These are phyloP conservation scores for Hydroisotoma schaefferi DNA, from an alignment of 2,888 invertebrate species.

Conservation along the genomic window DNA sequence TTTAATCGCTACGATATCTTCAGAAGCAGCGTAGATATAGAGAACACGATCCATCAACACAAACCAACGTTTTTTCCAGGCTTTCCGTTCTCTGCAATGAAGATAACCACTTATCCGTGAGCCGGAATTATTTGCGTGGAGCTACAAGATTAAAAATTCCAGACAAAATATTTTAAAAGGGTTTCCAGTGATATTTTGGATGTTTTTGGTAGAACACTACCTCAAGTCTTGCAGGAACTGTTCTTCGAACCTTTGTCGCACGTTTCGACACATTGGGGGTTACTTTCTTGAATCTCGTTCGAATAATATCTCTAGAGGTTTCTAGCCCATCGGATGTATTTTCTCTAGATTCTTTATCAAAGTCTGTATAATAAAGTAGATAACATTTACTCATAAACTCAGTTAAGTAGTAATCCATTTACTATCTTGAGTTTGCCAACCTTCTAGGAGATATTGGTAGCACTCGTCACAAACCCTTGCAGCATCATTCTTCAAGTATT, in stretches of 20 bases:
- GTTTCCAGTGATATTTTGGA: not conserved
- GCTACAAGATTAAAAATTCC: constrained; percentile 50
- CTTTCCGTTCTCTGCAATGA: constrained; percentile 52
- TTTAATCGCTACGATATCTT: constrained; percentile 58
- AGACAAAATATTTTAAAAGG: constrained; percentile 7
- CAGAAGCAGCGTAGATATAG: constrained; percentile 57
- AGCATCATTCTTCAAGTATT: constrained; percentile 55
- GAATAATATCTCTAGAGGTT: constrained; percentile 44
- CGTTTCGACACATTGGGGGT: constrained; percentile 44
- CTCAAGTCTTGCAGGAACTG: constrained; percentile 51
- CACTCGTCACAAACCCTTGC: constrained; percentile 59
- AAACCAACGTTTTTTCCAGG: constrained; percentile 60
- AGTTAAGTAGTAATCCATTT: not conserved
- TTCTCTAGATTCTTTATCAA: constrained; percentile 47
- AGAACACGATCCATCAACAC: constrained; percentile 59
- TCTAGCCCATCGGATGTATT: constrained; percentile 42
- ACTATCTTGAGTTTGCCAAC: constrained; percentile 43
- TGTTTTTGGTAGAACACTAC: constrained; percentile 39
- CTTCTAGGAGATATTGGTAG: constrained; percentile 53
- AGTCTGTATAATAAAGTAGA: too few relatives aligned
- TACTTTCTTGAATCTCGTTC: constrained; percentile 50
- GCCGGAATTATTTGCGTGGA: constrained; percentile 57
- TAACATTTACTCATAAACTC: too few relatives aligned
- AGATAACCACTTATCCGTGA: constrained; percentile 59
- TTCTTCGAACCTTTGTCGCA: constrained; percentile 48